Percentiles rank a stretch among this genome's conserved stretches.
These are phyloP conservation scores for Atrina japonica DNA, from an alignment of 2,888 invertebrate species.

Conservation along the genomic window DNA sequence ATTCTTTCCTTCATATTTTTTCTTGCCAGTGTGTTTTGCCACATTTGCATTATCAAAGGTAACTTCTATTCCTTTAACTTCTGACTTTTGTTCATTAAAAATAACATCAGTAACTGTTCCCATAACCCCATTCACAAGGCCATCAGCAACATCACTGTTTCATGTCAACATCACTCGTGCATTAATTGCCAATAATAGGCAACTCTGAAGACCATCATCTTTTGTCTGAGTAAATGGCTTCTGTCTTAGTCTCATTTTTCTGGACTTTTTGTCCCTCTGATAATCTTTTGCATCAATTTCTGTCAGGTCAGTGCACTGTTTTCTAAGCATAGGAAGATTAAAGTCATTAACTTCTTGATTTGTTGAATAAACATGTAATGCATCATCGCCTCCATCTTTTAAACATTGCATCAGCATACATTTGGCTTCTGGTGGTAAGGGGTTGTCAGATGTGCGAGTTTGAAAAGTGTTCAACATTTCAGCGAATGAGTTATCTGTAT, in stretches of 20 bases:
- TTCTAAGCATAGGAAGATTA: slow-evolving; percentile 28
- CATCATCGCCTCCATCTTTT: slow-evolving; percentile 21
- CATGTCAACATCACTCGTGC: slow-evolving; percentile 17
- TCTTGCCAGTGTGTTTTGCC: slow-evolving; percentile 5
- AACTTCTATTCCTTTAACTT: slow-evolving; percentile 7
- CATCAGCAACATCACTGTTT: slow-evolving; percentile 14
- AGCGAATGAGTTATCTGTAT: slow-evolving; percentile 23
- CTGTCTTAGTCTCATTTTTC: neutral
- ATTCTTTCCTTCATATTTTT: neutral
- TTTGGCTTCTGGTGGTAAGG: neutral
- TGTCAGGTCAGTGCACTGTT: slow-evolving; percentile 1
- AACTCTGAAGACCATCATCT: neutral
- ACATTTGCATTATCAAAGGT: slow-evolving; percentile 15
- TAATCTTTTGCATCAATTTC: slow-evolving; percentile 14
- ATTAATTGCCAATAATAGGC: neutral
- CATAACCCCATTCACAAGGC: slow-evolving; percentile 16
- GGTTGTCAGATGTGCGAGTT: slow-evolving; percentile 9
- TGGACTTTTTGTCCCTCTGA: slow-evolving; percentile 5
- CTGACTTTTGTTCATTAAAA: neutral
- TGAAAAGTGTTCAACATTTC: slow-evolving; percentile 21
- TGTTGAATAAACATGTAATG: slow-evolving; percentile 43
- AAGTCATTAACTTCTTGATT: slow-evolving; percentile 38
- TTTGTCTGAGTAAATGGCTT: neutral
- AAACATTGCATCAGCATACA: neutral
- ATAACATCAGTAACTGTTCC: slow-evolving; percentile 1